These are phyloP conservation scores for Pristionchus entomophagus DNA, from an alignment of 2,888 invertebrate species.

Conservation along the genomic window DNA sequence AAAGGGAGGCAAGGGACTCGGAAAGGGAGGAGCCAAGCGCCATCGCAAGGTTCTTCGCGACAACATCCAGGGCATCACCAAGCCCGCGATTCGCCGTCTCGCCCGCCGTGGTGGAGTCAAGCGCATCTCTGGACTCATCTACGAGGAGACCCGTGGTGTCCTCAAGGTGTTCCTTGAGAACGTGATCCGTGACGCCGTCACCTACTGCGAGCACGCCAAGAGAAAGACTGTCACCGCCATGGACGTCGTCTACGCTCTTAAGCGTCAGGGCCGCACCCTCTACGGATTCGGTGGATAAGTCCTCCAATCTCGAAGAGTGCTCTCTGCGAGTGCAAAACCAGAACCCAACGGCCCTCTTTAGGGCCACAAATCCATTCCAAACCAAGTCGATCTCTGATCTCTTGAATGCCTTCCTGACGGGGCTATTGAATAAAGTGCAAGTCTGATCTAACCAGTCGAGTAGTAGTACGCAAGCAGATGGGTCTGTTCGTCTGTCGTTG, in stretches of 20 bases:
- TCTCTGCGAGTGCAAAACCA: not conserved
- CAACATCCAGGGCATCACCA: no score
- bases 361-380: constrained; percentile 57
- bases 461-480: no score
- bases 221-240: constrained; percentile 89
- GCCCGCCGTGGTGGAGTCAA: no score
- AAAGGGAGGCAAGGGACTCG: constrained; percentile 86
- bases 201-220: constrained; percentile 89
- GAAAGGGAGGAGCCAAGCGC: constrained; percentile 83
- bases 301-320: no score
- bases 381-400: not conserved
- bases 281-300: constrained; percentile 81
- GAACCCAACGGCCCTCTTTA: constrained; percentile 69
- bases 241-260: constrained; percentile 89
- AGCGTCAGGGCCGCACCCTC: constrained; percentile 86
- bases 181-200: constrained; percentile 85
- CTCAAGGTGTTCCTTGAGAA: constrained; percentile 53
- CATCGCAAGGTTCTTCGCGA: no score
- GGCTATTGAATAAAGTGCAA: no score
- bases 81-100: no score
- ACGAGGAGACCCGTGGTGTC: constrained; percentile 47
- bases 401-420: no score
- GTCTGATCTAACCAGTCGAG: no score
- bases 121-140: no score
- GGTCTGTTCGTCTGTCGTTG: no score